Conservation (phyloP, 2,797 vertebrate genomes). For the Gallinago stenura region DNA sequence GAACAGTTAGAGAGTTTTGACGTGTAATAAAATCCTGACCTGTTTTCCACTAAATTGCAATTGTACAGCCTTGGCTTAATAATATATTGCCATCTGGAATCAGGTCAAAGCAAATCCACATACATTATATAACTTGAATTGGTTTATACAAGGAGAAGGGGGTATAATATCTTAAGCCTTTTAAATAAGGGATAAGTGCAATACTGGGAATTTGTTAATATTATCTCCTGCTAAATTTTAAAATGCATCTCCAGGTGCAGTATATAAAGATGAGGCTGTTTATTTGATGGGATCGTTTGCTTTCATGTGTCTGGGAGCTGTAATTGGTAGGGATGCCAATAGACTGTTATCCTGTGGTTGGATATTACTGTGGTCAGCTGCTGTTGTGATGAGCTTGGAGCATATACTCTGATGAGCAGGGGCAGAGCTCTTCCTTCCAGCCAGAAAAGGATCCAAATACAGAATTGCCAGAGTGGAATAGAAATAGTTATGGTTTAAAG, state of each 20-base stretch:
- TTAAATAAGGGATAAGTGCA: slow-evolving; percentile 55
- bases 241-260: neutral
- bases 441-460: neutral
- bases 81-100: slow-evolving; percentile 54
- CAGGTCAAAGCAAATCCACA: slow-evolving; percentile 64
- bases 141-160: slow-evolving; percentile 30
- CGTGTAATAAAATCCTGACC: slow-evolving; percentile 29
- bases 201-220: slow-evolving; percentile 32
- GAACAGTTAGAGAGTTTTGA: slow-evolving; percentile 14
- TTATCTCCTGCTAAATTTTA: neutral
- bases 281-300: neutral
- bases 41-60: slow-evolving; percentile 51
- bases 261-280: neutral
- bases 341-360: neutral
- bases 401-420: rapidly evolving
- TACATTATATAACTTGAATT: slow-evolving; percentile 64
- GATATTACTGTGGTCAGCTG: neutral
- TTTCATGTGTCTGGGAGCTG: neutral
- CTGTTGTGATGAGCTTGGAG: neutral
- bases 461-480: neutral
- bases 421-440: neutral
- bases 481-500: neutral
- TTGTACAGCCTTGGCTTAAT: slow-evolving; percentile 56
- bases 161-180: slow-evolving; percentile 56
- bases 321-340: neutral